Evolutionary conservation across 2,113 vertebrate genomes (phyloP).

Genomic region (Datnioides undecimradiatus): DNA sequence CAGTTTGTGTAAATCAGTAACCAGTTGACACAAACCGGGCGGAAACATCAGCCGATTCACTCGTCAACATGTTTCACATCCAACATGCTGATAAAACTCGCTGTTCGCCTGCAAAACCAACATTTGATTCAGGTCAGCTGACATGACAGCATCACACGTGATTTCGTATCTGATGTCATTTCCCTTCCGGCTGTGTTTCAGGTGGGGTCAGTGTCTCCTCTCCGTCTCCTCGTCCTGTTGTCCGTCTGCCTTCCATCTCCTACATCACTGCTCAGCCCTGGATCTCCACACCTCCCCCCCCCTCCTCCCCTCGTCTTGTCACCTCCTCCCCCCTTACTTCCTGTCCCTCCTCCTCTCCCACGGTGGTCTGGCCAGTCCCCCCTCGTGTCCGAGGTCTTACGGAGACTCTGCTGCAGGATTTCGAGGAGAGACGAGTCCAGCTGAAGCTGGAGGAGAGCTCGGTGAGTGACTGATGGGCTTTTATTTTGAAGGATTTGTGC

Average conservation of each 20-base stretch:
- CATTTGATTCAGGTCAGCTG: background rate
- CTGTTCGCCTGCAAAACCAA: too few relatives aligned
- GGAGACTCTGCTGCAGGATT: constrained; percentile 76
- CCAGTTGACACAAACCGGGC: too few relatives aligned
- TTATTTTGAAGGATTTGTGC: constrained; percentile 9
- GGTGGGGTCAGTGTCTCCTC: constrained; percentile 41
- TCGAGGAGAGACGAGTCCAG: constrained; percentile 69
- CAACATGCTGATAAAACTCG: too few relatives aligned
- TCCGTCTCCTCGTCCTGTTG: constrained; percentile 3
- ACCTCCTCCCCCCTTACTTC: background rate
- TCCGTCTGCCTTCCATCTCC: constrained; percentile 57
- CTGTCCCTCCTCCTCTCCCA: background rate
- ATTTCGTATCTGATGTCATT: background rate
- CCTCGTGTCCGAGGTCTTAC: constrained; percentile 70
- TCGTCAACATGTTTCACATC: background rate
- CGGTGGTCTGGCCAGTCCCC: background rate
- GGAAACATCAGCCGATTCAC: too few relatives aligned
- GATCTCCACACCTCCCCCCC: constrained; percentile 16
- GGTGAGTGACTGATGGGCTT: constrained; percentile 63
- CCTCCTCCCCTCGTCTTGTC: background rate
- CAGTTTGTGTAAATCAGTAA: constrained; percentile 56
- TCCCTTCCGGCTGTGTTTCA: constrained; percentile 30
- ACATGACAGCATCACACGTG: background rate
- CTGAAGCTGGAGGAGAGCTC: constrained; percentile 76
- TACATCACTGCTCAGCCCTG: constrained; percentile 75